These are phyloP conservation scores for Corythoichthys intestinalis DNA, from an alignment of 2,113 vertebrate genomes.

Conservation along the genomic window DNA sequence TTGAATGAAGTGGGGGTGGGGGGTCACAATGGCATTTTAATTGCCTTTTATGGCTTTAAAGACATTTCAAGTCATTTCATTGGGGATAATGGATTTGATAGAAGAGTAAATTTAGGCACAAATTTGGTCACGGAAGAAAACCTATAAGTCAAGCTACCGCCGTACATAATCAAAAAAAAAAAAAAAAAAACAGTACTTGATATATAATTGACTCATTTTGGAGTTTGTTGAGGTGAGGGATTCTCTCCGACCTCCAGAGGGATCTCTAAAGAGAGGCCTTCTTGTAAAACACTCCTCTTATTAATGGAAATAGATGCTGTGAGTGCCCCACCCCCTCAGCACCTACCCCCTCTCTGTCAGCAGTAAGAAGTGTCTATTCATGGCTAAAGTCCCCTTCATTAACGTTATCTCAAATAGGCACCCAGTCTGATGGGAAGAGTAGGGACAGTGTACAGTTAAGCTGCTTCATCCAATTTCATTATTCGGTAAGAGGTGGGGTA, in stretches of 20 bases:
- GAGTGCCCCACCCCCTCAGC: constrained; percentile 18
- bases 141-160: not conserved
- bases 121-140: not conserved
- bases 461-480: constrained; percentile 71
- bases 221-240: constrained; percentile 43
- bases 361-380: constrained; percentile 62
- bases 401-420: constrained; percentile 73
- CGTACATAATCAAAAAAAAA: not conserved
- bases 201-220: constrained; percentile 16
- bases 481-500: constrained; percentile 58
- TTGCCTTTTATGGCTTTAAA: too few relatives aligned
- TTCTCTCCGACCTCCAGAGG: constrained; percentile 41
- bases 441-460: constrained; percentile 57
- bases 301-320: constrained; percentile 66
- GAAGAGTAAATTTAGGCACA: too few relatives aligned
- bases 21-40: too few relatives aligned
- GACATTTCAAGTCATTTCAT: not conserved
- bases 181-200: not conserved
- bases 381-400: constrained; percentile 70
- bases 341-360: not conserved
- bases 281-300: constrained; percentile 50
- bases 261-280: constrained; percentile 45
- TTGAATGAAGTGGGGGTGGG: too few relatives aligned
- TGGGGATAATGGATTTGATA: not conserved
- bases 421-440: constrained; percentile 54